Conservation (phyloP, 1,140 invertebrate species). For the Pogonus chalceus region DNA sequence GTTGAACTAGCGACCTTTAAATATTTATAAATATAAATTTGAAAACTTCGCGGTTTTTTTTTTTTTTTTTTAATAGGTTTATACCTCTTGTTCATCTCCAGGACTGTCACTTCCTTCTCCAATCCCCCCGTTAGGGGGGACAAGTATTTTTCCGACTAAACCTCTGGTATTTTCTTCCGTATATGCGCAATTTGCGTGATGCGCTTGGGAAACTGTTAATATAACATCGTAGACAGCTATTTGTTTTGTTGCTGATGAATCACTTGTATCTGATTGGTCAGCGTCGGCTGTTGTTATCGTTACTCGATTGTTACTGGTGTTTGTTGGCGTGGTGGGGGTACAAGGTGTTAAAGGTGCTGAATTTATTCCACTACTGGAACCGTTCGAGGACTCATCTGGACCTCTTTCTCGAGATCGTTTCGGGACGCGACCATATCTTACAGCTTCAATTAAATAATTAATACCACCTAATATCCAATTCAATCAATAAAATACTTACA, state of each 20-base stretch:
- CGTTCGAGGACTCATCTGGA: conserved; percentile 32
- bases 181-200: conserved; percentile 80
- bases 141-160: conserved; percentile 51
- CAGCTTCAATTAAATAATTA: conserved; percentile 50
- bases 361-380: conserved; percentile 25
- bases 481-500: conserved; percentile 57
- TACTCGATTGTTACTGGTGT: too few species aligned
- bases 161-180: conserved; percentile 74
- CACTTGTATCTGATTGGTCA: conserved; percentile 29
- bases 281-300: conserved; percentile 40
- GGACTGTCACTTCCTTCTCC: conserved; percentile 15
- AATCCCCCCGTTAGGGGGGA: conserved; percentile 13
- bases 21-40: neutral
- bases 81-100: conserved; percentile 18
- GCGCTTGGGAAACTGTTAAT: conserved; percentile 78
- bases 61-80: neutral
- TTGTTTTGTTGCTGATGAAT: conserved; percentile 38
- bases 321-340: conserved; percentile 36
- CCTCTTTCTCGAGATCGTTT: conserved; percentile 77
- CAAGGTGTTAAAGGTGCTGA: conserved; percentile 28
- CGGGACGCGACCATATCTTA: conserved; percentile 89
- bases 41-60: neutral
- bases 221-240: conserved; percentile 74
- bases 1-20: conserved; percentile 52
- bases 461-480: too few species aligned